A percentile compares a stretch with the other conserved stretches of the same genome.
Evolutionary conservation across 2,113 vertebrate genomes (phyloP).

Genomic region (Odocoileus virginianus): DNA sequence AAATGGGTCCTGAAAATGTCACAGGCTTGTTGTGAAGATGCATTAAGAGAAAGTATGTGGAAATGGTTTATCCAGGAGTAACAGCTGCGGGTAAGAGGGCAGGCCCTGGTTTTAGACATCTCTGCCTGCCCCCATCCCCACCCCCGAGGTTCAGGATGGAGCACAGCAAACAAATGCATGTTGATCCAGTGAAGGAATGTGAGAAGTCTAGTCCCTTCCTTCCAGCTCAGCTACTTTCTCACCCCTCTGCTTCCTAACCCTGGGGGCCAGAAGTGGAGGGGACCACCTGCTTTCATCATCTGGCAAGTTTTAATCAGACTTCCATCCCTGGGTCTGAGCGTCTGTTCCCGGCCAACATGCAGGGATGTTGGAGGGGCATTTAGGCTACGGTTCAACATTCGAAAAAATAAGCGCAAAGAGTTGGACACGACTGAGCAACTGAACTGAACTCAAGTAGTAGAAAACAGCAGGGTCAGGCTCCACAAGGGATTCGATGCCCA

Average conservation of each 20-base stretch:
- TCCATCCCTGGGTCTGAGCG: background rate
- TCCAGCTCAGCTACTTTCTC: background rate
- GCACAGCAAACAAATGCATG: background rate
- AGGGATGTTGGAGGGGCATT: background rate
- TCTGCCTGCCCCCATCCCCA: background rate
- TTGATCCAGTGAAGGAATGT: background rate
- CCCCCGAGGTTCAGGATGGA: background rate
- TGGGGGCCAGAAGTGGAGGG: background rate
- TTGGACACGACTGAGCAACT: background rate
- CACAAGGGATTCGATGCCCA: slow-evolving; percentile 66
- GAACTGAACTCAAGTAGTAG: background rate
- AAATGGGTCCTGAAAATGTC: background rate
- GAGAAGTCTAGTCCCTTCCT: background rate
- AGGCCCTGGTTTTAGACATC: background rate
- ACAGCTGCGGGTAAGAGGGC: background rate
- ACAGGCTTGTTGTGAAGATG: background rate
- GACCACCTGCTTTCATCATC: background rate
- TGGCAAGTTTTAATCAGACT: background rate
- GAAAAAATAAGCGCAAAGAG: background rate
- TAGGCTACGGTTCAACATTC: background rate
- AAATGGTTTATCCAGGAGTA: background rate
- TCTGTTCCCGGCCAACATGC: background rate
- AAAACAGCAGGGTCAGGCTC: slow-evolving; percentile 68
- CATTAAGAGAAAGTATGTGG: background rate
- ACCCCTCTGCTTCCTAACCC: background rate